phyloP scores from a whole-genome alignment of 2,888 invertebrate genomes.

The Eutolmus rufibarbis region DNA sequence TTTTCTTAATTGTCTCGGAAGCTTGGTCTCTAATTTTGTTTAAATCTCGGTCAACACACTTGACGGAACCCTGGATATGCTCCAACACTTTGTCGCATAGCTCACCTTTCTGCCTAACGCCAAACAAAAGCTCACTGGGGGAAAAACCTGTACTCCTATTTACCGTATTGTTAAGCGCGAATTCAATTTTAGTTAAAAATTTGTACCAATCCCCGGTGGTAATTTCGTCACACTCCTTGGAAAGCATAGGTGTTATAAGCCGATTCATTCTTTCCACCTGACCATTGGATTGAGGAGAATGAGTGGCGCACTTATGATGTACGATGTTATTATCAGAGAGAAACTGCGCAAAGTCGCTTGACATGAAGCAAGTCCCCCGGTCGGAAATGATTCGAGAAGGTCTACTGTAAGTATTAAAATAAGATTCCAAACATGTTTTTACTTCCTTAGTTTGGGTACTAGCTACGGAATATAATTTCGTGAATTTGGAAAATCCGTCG shows the following conservation, averaged over 20 bases:
- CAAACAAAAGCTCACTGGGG: no score
- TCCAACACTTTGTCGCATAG: not conserved
- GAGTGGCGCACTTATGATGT: constrained; percentile 39
- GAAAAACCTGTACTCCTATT: constrained; percentile 48
- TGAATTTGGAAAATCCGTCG: constrained; percentile 58
- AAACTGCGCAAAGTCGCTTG: constrained; percentile 30
- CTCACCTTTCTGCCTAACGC: not conserved
- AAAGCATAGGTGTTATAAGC: constrained; percentile 11
- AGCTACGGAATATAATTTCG: constrained; percentile 53
- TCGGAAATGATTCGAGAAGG: constrained; percentile 56
- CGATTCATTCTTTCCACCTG: constrained; percentile 37
- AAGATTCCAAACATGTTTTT: no score
- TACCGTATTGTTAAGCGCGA: constrained; percentile 51
- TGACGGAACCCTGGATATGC: not conserved
- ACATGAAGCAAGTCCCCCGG: constrained; percentile 55
- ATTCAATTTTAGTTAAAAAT: constrained; percentile 49
- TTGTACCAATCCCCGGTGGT: constrained; percentile 40
- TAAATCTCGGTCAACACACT: not conserved
- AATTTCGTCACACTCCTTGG: constrained; percentile 28
- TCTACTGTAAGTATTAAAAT: constrained; percentile 46
- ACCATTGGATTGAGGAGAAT: constrained; percentile 37
- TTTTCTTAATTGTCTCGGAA: constrained; percentile 34
- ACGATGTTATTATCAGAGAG: not conserved
- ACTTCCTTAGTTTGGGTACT: no score
- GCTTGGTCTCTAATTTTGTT: constrained; percentile 43